phyloP scores from a whole-genome alignment of 2,113 vertebrate genomes.

The Syrrhaptes paradoxus region DNA sequence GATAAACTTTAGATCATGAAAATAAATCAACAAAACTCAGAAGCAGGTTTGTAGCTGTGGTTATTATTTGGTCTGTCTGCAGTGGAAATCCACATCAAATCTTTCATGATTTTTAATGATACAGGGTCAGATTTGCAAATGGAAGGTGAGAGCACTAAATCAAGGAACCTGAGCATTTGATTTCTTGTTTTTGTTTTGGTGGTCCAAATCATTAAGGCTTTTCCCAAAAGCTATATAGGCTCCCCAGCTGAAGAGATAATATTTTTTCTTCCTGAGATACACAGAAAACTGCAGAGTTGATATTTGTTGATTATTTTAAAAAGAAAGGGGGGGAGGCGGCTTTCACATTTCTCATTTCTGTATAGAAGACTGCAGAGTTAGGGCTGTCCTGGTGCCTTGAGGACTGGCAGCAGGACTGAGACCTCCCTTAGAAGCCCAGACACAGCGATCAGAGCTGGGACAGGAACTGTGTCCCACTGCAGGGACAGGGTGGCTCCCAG shows the following conservation, averaged over 20 bases:
- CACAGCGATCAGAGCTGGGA: not conserved
- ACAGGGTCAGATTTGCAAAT: not conserved
- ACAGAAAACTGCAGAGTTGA: rapidly evolving
- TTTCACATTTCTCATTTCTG: not conserved
- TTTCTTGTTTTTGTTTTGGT: not conserved
- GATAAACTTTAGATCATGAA: not conserved
- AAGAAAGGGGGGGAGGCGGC: rapidly evolving
- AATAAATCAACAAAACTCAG: not conserved
- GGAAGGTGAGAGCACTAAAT: not conserved
- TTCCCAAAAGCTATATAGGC: not conserved
- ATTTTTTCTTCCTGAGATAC: not conserved
- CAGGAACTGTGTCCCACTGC: not conserved
- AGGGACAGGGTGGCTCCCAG: not conserved
- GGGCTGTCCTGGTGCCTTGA: not conserved
- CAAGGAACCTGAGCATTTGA: not conserved
- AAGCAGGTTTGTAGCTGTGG: not conserved
- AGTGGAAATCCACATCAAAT: not conserved
- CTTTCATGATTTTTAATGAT: not conserved
- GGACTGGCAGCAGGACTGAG: not conserved
- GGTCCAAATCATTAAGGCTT: not conserved
- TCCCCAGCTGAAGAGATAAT: not conserved
- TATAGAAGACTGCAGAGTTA: not conserved
- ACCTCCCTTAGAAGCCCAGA: not conserved
- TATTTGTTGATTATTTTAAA: not conserved
- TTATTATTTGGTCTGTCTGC: not conserved